Evolutionary conservation across 2,113 vertebrate genomes (phyloP), one percentile per base, ranked within the genome.

Genomic region (Aphelocoma coerulescens): DNA sequence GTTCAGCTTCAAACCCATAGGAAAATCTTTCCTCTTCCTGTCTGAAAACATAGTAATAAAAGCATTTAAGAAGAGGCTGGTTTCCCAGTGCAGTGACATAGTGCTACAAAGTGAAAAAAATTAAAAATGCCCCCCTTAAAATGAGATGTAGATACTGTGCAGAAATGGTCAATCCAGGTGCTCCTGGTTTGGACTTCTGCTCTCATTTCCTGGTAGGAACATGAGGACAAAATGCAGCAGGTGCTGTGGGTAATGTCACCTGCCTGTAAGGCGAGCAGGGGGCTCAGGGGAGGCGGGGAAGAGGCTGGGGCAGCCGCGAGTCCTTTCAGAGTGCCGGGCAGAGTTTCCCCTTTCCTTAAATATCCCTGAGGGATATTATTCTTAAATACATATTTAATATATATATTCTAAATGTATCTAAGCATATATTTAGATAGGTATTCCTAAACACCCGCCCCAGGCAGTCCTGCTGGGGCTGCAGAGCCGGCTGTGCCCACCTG

Each of bases 271-370:
- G 37, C 20, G 54, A 54, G 22, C 41, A n/a, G 24, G 27, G 54
- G 30, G 10, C 11, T 43, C 5, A 3, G 26, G 22, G 63, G 52
- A 72, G 62, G 17, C 8, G 24, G 26, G 17, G 27, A 46, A 17
- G 49, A 16, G 37, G 11, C 2, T 15, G 13, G 26, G 8, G 27
- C 58, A 66, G 27, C 24, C 37, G 39, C 28, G 33, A 4, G 16
- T 43, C 16, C 26, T 26, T 3, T 24, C 0, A 1, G 16, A n/a
- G 1, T 18, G 19, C 39, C 0, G 0, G 26, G 17, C 3, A 11
- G 39, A 7, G 19, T 46, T 55, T 58, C 17, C 10, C 14, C 10
- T 16, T 39, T 35, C 22, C 10, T 13, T 19, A 22, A 28, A 20
- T 12, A 46, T 12, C 55, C 18, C 19, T 10, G 54, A 17, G 23